phyloP scores from a whole-genome alignment of 2,888 invertebrate genomes.

The Itoplectis maculator region DNA sequence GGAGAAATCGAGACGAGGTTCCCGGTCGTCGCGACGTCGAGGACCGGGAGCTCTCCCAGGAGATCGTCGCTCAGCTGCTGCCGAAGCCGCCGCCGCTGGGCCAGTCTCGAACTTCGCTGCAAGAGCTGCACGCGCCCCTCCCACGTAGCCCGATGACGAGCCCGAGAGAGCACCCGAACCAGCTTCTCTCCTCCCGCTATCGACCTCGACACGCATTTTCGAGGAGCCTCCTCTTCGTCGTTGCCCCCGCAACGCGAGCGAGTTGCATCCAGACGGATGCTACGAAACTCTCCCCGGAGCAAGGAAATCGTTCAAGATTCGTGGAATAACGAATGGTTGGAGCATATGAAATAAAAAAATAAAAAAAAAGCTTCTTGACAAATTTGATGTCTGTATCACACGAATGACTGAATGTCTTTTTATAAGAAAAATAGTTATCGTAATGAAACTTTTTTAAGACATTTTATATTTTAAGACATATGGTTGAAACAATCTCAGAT shows the following conservation, averaged over 20 bases:
- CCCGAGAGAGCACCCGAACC: constrained; percentile 56
- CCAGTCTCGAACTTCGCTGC: constrained; percentile 2
- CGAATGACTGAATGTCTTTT: background rate
- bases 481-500: background rate
- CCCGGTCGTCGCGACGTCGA: constrained; percentile 8
- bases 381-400: background rate
- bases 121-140: constrained; percentile 68
- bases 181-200: constrained; percentile 69
- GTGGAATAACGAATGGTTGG: background rate
- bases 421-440: background rate
- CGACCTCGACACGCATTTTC: constrained; percentile 81
- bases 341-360: background rate
- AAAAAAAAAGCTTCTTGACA: background rate
- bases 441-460: background rate
- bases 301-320: background rate
- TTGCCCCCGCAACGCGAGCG: constrained; percentile 52
- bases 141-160: constrained; percentile 71
- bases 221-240: constrained; percentile 77
- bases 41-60: constrained; percentile 35
- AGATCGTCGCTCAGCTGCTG: constrained; percentile 31
- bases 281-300: background rate
- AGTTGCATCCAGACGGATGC: background rate
- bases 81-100: background rate
- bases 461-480: too few relatives aligned
- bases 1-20: constrained; percentile 67